Base-by-base conservation (phyloP, 1,140 invertebrate genomes). In the Drosophila nebulosa region DNA sequence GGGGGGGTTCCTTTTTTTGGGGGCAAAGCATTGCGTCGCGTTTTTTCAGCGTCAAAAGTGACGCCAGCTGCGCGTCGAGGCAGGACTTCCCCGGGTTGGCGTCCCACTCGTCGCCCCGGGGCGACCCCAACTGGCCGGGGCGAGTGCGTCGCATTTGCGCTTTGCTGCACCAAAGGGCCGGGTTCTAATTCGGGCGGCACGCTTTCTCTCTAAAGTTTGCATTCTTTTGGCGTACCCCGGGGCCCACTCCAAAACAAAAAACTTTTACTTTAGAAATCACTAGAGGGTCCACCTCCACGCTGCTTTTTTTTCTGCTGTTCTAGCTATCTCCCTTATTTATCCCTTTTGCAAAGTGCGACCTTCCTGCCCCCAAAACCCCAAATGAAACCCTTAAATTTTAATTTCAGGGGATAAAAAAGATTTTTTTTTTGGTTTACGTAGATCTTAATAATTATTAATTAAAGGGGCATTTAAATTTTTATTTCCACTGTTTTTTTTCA, bases 401-500 rank as follows among this genome's bases (percentile, higher is more conserved):
- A n/a, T n/a, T n/a, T 70, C 36, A 74, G 61, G 57, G 57, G 77
- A n/a, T n/a, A 52, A 80, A 51, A 57, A 55, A 66, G 76, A 61
- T 57, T 66, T 80, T 74, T n/a, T n/a, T n/a, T 74, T 78, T 86
- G 81, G 77, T 80, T 71, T 85, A 79, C 63, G 39, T 46, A 46
- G 39, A 46, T 46, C 39, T 46, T 46, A 46, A 46, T 46, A 46
- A 46, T 46, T 46, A 46, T 21, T 46, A 52, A 39, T 64, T 73
- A 57, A 73, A 46, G n/a, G n/a, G 39, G 56, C 70, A 69, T 70
- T 76, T 85, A 74, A 86, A n/a, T n/a, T n/a, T 78, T 86, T 86
- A 88, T 86, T 85, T 78, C 64, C 35, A 58, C 64, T 81, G 83
- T 85, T 78, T 86, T 86, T n/a, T 81, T 75, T 88, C 74, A 88